A percentile compares a stretch with the other conserved stretches of the same genome.
phyloP scores from a whole-genome alignment of 2,888 invertebrate genomes.

The Microplitis manilae region DNA sequence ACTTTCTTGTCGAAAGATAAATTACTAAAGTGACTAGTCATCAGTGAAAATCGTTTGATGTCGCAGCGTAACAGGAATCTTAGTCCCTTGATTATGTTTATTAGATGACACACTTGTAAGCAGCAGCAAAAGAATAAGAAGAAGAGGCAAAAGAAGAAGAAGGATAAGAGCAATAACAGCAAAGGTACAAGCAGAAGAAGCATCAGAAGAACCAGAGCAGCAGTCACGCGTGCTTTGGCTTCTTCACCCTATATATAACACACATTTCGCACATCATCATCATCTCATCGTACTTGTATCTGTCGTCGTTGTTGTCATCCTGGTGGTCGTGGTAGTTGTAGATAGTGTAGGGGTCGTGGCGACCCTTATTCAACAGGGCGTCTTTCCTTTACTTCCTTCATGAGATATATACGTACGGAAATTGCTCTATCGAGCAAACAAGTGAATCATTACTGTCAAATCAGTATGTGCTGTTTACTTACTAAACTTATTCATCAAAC shows the following conservation, averaged over 20 bases:
- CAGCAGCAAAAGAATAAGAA: background rate
- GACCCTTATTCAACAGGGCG: slow-evolving; percentile 31
- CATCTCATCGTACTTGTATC: slow-evolving; percentile 23
- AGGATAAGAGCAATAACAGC: background rate
- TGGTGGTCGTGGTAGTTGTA: slow-evolving; percentile 17
- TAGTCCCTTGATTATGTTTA: slow-evolving; percentile 4
- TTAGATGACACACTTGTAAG: background rate
- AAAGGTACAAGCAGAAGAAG: background rate
- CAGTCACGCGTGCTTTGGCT: slow-evolving; percentile 31
- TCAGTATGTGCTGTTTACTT: slow-evolving; percentile 43
- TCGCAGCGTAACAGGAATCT: slow-evolving; percentile 17
- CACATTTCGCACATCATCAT: slow-evolving; percentile 1
- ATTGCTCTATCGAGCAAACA: slow-evolving; percentile 58
- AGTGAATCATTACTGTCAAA: slow-evolving; percentile 58
- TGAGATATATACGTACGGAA: slow-evolving; percentile 46
- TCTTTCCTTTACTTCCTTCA: slow-evolving; percentile 29
- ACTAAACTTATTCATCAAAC: slow-evolving; percentile 2
- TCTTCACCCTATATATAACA: slow-evolving; percentile 21
- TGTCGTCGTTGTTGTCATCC: slow-evolving; percentile 31
- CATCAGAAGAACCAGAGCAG: slow-evolving; percentile 14
- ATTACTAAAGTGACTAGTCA: slow-evolving; percentile 36
- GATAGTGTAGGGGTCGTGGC: slow-evolving; percentile 17
- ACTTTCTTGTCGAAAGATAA: slow-evolving; percentile 28
- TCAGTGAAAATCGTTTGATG: slow-evolving; percentile 45
- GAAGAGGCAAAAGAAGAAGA: background rate